Conservation (phyloP, 2,797 vertebrate species). For the Malurus splendens region DNA sequence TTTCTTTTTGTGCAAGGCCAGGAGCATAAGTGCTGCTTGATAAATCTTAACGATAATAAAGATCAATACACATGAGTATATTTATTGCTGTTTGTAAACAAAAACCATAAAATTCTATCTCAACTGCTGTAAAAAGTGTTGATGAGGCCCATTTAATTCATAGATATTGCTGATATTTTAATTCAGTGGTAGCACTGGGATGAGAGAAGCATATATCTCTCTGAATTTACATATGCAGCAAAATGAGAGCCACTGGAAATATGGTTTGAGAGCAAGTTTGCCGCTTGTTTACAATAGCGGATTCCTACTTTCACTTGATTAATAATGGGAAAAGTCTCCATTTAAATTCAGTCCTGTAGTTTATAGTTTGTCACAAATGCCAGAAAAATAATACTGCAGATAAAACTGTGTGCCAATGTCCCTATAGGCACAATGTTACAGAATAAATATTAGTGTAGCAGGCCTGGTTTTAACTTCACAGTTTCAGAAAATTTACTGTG, state of each 20-base stretch:
- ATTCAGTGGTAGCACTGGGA: background rate
- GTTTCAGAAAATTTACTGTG: background rate
- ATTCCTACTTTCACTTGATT: background rate
- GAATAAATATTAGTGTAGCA: background rate
- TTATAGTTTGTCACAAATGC: background rate
- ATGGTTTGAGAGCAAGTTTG: background rate
- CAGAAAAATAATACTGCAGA: background rate
- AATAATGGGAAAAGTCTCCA: background rate
- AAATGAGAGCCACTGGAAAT: conserved; percentile 12
- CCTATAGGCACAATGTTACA: background rate
- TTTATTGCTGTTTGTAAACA: conserved; percentile 41
- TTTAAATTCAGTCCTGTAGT: background rate
- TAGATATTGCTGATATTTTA: conserved; percentile 37
- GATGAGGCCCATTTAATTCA: conserved; percentile 15
- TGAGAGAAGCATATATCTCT: conserved; percentile 3
- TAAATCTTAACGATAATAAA: background rate
- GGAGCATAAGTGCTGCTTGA: background rate
- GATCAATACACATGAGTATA: background rate
- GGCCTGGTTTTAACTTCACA: background rate
- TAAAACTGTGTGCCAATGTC: background rate
- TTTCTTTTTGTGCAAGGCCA: background rate
- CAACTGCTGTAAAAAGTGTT: background rate
- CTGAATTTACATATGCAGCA: conserved; percentile 15
- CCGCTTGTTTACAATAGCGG: background rate
- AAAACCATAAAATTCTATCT: background rate